Base-by-base conservation (phyloP, 1,140 invertebrate genomes). In the Radopholus similis region DNA sequence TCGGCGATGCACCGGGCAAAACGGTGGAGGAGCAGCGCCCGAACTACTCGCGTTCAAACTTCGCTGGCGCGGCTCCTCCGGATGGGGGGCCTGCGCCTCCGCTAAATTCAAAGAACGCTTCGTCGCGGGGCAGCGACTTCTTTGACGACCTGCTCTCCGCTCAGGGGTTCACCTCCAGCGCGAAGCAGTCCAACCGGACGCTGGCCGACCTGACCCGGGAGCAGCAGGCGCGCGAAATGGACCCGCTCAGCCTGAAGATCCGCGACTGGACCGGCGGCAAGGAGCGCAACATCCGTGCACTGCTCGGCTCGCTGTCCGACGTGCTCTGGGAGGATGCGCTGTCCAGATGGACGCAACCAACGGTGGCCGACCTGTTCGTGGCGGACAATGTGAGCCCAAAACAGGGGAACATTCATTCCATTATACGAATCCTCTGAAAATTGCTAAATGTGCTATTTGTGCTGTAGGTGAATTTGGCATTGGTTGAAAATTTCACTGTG, bases 351-450 rank as follows among this genome's bases (percentile, higher is more conserved):
- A 87, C 89, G 67, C 89, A 90, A 69, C 89, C 90, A 74, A 90
- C 94, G 71, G 97, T 99, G 92, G 89, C 91, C 77, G 90, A 95
- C 65, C 86, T 99, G 26, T 90, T 98, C 0, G 88, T 89, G 0
- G 84, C 90, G 6, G 89, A 37, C 4, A 58, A 77, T 37, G 72
- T 73, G 40, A 38, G 59, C 40, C 88, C 2, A 91, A 97, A 84
- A 95, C 97, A 13, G 34, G n/a, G 13, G 30, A 35, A 51, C n/a
- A 5, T 30, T 26, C 4, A 49, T n/a, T n/a, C n/a, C 6, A 18
- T 9, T 57, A 63, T 62, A 42, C 11, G 38, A 0, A n/a, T 40
- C n/a, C n/a, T 40, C 11, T 40, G 11, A 40, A 40, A 11, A 49
- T 21, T 21, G 26, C 8, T 0, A 47, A 47, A 47, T 21, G 1